Conservation (phyloP, 1,140 invertebrate species). For the Melanaphis sacchari region DNA sequence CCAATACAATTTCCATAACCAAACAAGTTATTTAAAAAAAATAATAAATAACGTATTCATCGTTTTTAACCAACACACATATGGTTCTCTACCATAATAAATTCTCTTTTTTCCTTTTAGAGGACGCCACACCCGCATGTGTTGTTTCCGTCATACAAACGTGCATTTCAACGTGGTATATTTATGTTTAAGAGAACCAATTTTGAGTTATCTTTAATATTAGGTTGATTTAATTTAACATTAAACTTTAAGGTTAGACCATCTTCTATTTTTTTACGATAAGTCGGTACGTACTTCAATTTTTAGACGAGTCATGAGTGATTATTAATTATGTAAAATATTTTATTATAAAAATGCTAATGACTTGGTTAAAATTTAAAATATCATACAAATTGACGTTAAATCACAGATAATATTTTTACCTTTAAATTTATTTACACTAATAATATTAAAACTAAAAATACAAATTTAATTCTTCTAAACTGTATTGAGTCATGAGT, state of each 20-base stretch:
- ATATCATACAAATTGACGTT: too few species aligned
- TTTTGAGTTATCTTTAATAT: background rate
- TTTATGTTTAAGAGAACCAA: background rate
- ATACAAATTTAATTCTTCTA: background rate
- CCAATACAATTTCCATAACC: background rate
- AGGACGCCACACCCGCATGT: background rate
- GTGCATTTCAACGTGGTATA: background rate
- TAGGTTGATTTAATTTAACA: too few species aligned
- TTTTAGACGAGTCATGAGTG: background rate
- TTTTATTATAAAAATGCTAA: background rate
- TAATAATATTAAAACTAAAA: background rate
- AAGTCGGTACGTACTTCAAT: background rate
- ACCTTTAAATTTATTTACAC: background rate
- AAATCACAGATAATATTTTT: too few species aligned
- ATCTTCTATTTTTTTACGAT: background rate
- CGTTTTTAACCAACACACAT: background rate
- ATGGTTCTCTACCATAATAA: background rate
- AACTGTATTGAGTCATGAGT: too few species aligned
- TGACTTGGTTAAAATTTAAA: background rate
- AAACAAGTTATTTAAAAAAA: background rate
- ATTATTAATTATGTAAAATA: background rate
- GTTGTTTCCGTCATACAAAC: background rate
- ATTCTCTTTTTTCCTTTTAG: background rate
- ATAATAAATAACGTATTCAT: background rate
- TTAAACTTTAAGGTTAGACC: too few species aligned